Evolutionary conservation across 2,888 invertebrate species (phyloP).

Genomic region (Aspidiotus destructor): DNA sequence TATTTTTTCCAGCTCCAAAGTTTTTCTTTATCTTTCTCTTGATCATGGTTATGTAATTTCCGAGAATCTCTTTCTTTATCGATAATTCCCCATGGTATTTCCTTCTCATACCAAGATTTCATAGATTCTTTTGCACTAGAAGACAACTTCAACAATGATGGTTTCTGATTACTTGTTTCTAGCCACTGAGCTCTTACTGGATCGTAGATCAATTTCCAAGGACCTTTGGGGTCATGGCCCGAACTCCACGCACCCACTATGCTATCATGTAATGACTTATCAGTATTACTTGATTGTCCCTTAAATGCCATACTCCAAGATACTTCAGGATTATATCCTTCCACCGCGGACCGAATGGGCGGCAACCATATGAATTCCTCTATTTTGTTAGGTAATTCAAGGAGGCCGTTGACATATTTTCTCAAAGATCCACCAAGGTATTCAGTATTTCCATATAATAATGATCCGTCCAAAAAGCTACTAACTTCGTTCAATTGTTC

Average conservation of each 20-base stretch:
- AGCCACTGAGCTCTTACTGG: not conserved
- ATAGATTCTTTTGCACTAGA: too few species aligned
- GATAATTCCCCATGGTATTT: not conserved
- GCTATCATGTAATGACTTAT: not conserved
- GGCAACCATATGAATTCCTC: slow-evolving; percentile 48
- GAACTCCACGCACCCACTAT: not conserved
- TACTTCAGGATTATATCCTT: not conserved
- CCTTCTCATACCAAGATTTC: not conserved
- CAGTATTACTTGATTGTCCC: not conserved
- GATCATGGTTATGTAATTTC: too few species aligned
- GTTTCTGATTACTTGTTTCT: not conserved
- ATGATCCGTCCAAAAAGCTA: slow-evolving; percentile 69
- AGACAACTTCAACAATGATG: not conserved
- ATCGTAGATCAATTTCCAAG: not conserved
- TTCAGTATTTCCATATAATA: slow-evolving; percentile 62
- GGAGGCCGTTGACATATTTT: slow-evolving; percentile 47
- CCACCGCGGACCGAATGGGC: slow-evolving; percentile 13
- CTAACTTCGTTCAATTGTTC: slow-evolving; percentile 74
- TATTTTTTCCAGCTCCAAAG: too few species aligned
- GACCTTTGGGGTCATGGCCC: not conserved
- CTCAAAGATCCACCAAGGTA: slow-evolving; percentile 45
- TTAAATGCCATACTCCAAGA: not conserved
- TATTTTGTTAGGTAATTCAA: slow-evolving; percentile 55
- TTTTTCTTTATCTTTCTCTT: too few species aligned
- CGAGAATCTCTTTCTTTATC: too few species aligned